Percentiles rank a stretch among this genome's conserved stretches.
phyloP scores from a whole-genome alignment of 2,113 vertebrate genomes.

The Eublepharis macularius region DNA sequence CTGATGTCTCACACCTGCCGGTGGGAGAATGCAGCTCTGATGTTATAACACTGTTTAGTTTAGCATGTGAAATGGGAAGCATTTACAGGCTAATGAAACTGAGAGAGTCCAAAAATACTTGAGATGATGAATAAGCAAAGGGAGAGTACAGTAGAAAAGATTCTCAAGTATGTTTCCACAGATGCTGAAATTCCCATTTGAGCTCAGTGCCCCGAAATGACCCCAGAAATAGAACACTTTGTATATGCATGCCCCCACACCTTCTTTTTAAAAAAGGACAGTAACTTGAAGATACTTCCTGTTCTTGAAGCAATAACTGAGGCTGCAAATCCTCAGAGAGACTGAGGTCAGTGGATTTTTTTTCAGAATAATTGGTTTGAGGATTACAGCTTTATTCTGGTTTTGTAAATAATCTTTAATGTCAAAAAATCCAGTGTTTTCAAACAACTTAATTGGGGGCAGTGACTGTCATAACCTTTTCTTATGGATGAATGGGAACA shows the following conservation, averaged over 20 bases:
- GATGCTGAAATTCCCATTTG: neutral
- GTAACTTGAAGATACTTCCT: neutral
- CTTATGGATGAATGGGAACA: neutral
- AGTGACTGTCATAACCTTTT: neutral
- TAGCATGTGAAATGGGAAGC: too few species aligned
- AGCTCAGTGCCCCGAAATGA: neutral
- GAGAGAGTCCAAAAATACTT: neutral
- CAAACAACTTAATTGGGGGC: neutral
- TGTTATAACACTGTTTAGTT: neutral
- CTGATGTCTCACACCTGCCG: fast-evolving
- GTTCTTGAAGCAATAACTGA: neutral
- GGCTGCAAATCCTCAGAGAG: neutral
- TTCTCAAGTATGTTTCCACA: neutral
- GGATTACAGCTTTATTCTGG: neutral
- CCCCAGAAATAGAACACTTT: neutral
- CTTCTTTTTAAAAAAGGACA: neutral
- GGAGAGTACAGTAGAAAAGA: neutral
- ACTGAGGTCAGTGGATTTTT: neutral
- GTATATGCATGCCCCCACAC: neutral
- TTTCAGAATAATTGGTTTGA: neutral
- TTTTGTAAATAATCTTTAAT: neutral
- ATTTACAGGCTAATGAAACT: neutral
- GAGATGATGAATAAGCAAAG: neutral
- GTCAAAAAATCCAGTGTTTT: neutral
- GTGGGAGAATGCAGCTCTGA: neutral